A percentile compares a stretch with the other conserved stretches of the same genome.
These are phyloP conservation scores for Eupithecia tripunctaria DNA, from an alignment of 2,888 invertebrate species.

Conservation along the genomic window DNA sequence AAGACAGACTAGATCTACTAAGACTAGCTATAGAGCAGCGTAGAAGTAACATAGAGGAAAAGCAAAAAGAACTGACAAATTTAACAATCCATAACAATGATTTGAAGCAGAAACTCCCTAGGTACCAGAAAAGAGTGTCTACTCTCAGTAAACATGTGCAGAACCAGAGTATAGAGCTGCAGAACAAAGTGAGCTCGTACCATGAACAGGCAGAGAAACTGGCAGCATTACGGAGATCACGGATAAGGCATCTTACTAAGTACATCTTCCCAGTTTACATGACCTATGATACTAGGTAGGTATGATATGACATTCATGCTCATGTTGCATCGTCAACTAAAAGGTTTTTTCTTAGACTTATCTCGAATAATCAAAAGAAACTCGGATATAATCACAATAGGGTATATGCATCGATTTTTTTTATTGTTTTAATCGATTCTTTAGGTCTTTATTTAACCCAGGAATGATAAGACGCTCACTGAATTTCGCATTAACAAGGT, in stretches of 20 bases:
- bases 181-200: constrained; percentile 62
- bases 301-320: constrained; percentile 42
- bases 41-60: constrained; percentile 65
- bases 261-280: constrained; percentile 81
- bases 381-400: no score
- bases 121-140: constrained; percentile 75
- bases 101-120: constrained; percentile 67
- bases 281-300: constrained; percentile 78
- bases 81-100: constrained; percentile 69
- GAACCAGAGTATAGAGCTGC: constrained; percentile 64
- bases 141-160: constrained; percentile 68
- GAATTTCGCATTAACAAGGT: no score
- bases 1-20: constrained; percentile 73
- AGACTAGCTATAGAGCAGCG: constrained; percentile 76
- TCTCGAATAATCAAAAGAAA: no score
- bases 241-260: constrained; percentile 75
- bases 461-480: no score
- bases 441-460: no score
- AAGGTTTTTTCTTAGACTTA: no score
- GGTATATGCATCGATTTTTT: no score
- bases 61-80: constrained; percentile 59
- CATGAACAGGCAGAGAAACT: constrained; percentile 64
- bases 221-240: constrained; percentile 69
- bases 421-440: no score
- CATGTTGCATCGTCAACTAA: no score